Base-by-base conservation (phyloP, 2,888 invertebrate species). In the Cosmorhoe ocellata region DNA sequence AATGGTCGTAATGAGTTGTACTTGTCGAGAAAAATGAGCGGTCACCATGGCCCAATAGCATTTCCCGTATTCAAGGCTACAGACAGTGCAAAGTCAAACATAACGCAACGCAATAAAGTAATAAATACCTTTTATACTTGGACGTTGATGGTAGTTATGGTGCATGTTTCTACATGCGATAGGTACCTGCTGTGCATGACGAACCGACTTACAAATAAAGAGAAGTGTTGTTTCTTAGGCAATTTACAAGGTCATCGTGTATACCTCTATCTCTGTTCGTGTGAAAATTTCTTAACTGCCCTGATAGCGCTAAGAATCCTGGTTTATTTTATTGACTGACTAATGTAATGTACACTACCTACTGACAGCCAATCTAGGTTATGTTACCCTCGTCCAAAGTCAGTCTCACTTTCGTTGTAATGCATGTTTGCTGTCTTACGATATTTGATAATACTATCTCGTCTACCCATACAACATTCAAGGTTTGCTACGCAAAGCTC, bases 21-120 rank as follows among this genome's bases (percentile, higher is more conserved):
- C 18, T 18, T 3, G 24, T 24, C 37, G 11, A 28, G 3, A 9
- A 11, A 28, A 36, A 30, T 18, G 13, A 24, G 18, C 22, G 12
- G 24, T 43, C 11, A 40, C 49, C 44, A 8, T 50, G 54, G 44
- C 51, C 51, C 12, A 22, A 34, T 41, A 50, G 28, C 48, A 53
- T 59, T 59, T 59, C 30, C 18, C 8, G 13, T 52, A 31, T 42
- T 53, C 55, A 59, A 58, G 57, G 55, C 59, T 39, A 42, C 34
- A 47, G 49, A 31, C 36, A 36, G 41, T 50, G 40, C 46, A 53
- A 53, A 51, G 54, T 47, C 30, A 37, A 7, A 24, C n/a, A 18
- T 46, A 48, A 39, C 34, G 38, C 26, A 51, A 53, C 11, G 18
- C 34, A 8, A 11, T 14, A 10, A 26, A 26, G 31, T 27, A 18